Percentiles rank a stretch among this genome's conserved stretches.
phyloP scores from a whole-genome alignment of 2,888 invertebrate species.

The Patella ulyssiponensis region DNA sequence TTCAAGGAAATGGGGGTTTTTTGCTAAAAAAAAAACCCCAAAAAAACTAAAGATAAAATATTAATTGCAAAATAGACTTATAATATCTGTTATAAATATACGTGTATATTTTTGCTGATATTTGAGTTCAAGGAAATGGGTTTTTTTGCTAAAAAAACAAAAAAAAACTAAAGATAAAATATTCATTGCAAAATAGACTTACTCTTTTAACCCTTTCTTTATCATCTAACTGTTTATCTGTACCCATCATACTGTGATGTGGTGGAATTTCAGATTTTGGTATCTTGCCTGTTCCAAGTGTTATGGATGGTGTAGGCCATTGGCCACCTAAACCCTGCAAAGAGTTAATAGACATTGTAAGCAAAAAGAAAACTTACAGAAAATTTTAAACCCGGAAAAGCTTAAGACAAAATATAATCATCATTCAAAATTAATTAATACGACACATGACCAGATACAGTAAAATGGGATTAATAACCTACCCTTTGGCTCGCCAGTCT shows the following conservation, averaged over 20 bases:
- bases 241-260: conserved; percentile 16
- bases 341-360: not conserved
- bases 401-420: too few relatives aligned
- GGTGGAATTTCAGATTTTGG: conserved; percentile 46
- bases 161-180: not conserved
- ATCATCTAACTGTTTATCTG: conserved; percentile 25
- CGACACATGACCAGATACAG: not conserved
- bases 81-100: not conserved
- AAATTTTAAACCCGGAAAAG: too few relatives aligned
- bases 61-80: conserved; percentile 17
- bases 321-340: conserved; percentile 35
- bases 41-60: not conserved
- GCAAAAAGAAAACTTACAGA: too few relatives aligned
- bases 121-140: too few relatives aligned
- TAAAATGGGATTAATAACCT: conserved; percentile 28
- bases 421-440: not conserved
- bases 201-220: conserved; percentile 38
- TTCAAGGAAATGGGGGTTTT: too few relatives aligned
- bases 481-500: conserved; percentile 58
- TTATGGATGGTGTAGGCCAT: conserved; percentile 55
- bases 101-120: not conserved
- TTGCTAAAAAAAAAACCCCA: not conserved
- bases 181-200: not conserved
- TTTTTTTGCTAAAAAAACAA: not conserved
- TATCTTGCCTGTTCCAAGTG: conserved; percentile 54